Percentiles rank a stretch among this genome's conserved stretches.
Evolutionary conservation across 2,113 vertebrate species (phyloP).

Genomic region (Antigone vipio): DNA sequence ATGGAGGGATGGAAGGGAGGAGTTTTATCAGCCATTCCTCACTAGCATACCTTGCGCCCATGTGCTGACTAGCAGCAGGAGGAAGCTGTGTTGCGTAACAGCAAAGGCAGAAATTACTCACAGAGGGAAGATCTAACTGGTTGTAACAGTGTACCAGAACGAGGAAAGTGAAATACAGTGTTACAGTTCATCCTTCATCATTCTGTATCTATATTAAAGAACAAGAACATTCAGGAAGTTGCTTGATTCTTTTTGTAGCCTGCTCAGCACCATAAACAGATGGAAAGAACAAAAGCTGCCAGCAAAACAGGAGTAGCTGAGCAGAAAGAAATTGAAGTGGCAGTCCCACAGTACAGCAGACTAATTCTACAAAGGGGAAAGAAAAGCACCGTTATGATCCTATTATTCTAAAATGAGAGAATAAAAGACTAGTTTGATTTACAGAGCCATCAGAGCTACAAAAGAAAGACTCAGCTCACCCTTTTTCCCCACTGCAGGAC

Average conservation of each 20-base stretch:
- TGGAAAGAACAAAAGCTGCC: background rate
- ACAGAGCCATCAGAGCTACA: background rate
- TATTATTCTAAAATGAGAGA: background rate
- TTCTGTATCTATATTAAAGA: background rate
- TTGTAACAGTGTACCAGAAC: background rate
- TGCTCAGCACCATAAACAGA: background rate
- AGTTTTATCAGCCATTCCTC: background rate
- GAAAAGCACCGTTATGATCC: background rate
- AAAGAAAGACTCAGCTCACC: background rate
- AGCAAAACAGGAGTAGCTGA: background rate
- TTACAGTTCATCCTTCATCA: background rate
- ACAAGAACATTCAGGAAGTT: background rate
- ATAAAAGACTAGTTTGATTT: background rate
- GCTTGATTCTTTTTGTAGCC: background rate
- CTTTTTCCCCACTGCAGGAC: background rate
- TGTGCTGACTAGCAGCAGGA: background rate
- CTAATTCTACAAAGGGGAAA: background rate
- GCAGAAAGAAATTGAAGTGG: constrained; percentile 51
- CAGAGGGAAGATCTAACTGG: background rate
- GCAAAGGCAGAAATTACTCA: constrained; percentile 13
- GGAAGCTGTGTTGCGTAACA: constrained; percentile 46
- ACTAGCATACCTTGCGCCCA: background rate
- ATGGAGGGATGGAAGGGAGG: background rate
- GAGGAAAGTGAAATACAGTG: background rate
- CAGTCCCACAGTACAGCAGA: background rate